Conservation (phyloP, 2,797 vertebrate species). For the Crotalus adamanteus region DNA sequence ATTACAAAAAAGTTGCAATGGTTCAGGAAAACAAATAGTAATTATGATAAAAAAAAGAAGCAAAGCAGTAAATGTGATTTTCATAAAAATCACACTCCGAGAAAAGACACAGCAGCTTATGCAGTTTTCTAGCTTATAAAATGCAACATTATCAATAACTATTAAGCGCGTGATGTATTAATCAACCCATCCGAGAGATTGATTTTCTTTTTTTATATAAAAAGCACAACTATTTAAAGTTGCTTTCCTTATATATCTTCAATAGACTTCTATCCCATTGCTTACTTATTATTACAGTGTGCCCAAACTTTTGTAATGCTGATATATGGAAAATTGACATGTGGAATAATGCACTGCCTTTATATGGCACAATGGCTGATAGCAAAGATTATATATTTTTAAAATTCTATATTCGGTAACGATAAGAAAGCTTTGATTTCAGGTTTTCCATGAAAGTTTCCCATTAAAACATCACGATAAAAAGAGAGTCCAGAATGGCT, state of each 20-base stretch:
- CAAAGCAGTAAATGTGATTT: constrained; percentile 16
- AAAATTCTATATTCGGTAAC: not conserved
- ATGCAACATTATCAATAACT: not conserved
- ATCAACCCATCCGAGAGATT: not conserved
- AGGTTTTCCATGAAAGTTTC: not conserved
- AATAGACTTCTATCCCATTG: not conserved
- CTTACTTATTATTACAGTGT: not conserved
- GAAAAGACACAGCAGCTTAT: constrained; percentile 22
- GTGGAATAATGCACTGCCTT: not conserved
- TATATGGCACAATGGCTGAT: not conserved
- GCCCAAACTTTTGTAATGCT: not conserved
- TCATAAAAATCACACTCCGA: constrained; percentile 38
- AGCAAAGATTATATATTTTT: no score
- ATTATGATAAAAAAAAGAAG: constrained; percentile 52
- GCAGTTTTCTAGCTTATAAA: constrained; percentile 31
- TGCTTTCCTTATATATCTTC: not conserved
- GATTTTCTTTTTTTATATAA: not conserved
- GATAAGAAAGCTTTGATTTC: not conserved
- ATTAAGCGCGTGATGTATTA: not conserved
- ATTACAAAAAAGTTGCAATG: constrained; percentile 12
- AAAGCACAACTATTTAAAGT: not conserved
- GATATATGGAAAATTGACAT: not conserved
- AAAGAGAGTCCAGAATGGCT: not conserved
- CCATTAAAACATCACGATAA: not conserved
- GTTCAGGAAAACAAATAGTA: constrained; percentile 39